Base-by-base conservation (phyloP, 2,888 invertebrate genomes). In the Crepidodera aurea region DNA sequence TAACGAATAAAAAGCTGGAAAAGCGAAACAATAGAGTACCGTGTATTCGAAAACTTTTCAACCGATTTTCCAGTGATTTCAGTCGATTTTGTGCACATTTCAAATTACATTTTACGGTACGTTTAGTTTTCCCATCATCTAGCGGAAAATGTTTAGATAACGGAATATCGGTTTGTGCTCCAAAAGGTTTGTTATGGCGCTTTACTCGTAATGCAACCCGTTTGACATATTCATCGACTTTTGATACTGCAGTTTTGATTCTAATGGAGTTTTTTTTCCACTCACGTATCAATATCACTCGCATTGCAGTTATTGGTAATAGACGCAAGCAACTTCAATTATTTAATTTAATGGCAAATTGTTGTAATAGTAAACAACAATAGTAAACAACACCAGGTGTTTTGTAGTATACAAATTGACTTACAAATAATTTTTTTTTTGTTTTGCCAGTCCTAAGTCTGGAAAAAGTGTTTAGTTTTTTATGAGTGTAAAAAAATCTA, bases 51-150 rank as follows among this genome's bases (percentile, higher is more conserved):
- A 63, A 65, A 63, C 54, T 57, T 57, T 57, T 10, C 57, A 27
- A 15, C 39, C 27, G 60, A 54, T 63, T 60, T 65, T 65, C 60
- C 65, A 60, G 58, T 51, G 65, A 64, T 62, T 62, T 62, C 62
- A 53, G 62, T 44, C 66, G 55, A 66, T 67, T 68, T 65, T 67
- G 48, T 60, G 67, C 57, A 60, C 66, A 59, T 69, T 65, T 64
- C 65, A 22, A 69, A 65, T 65, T 62, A 65, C 63, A 68, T 69
- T 70, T 70, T 64, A 68, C 64, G 64, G 62, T 59, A 65, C 61
- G 65, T 65, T 69, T 66, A 67, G 59, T 51, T n/a, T 50, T 37
- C 50, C 57, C 58, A 61, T 60, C 62, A 54, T 50, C 37, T 39
- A 48, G 44, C 46, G 46, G 46, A 46, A 25, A 59, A 40, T 50